These are phyloP conservation scores for Conopomorpha cramerella DNA, from an alignment of 1,140 invertebrate genomes.

Conservation along the genomic window DNA sequence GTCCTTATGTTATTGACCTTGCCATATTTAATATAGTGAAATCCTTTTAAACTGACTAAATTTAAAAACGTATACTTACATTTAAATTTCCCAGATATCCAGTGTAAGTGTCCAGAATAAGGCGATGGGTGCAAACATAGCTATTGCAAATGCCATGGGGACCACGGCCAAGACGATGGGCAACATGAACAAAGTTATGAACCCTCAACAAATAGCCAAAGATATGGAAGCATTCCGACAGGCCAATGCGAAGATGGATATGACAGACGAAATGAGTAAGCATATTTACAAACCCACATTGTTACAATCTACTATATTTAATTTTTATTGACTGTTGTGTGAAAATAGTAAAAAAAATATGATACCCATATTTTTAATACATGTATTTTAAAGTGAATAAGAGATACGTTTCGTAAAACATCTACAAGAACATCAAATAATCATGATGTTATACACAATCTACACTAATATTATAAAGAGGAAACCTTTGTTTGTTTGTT, in stretches of 20 bases:
- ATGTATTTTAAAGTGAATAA: no score
- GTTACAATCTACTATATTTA: no score
- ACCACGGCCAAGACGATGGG: slow-evolving; percentile 87
- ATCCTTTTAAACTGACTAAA: no score
- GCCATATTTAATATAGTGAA: slow-evolving; percentile 1
- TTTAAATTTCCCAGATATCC: slow-evolving; percentile 64
- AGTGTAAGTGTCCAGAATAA: slow-evolving; percentile 84
- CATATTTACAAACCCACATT: no score
- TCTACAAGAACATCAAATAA: no score
- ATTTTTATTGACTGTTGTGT: no score
- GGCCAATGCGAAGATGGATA: slow-evolving; percentile 86
- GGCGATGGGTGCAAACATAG: slow-evolving; percentile 85
- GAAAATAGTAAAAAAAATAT: no score
- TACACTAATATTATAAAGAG: no score
- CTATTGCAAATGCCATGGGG: slow-evolving; percentile 83
- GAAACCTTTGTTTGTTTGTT: no score
- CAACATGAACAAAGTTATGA: slow-evolving; percentile 85
- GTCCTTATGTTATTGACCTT: background rate
- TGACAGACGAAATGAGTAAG: slow-evolving; percentile 94
- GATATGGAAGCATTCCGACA: slow-evolving; percentile 83
- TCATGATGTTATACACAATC: no score
- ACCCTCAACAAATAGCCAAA: slow-evolving; percentile 80
- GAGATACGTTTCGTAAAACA: no score
- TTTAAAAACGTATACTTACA: background rate
- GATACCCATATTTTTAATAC: no score